Evolutionary conservation across 2,797 vertebrate species (phyloP).

Genomic region (Momotus momota): DNA sequence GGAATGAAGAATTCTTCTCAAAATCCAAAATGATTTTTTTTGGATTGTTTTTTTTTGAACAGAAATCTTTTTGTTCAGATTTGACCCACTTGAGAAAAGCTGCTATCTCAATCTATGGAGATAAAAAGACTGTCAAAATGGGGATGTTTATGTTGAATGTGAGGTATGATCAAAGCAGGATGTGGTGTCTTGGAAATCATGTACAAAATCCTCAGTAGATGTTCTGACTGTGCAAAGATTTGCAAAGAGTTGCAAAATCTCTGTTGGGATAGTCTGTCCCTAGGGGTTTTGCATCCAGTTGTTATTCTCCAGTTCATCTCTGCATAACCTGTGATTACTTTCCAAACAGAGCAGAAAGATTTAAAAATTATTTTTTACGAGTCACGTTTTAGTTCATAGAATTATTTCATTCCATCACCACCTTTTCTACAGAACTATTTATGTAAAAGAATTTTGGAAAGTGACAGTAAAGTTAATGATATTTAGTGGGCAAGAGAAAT

Average conservation of each 20-base stretch:
- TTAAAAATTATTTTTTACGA: too few relatives aligned
- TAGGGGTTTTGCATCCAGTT: too few relatives aligned
- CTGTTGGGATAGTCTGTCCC: too few relatives aligned
- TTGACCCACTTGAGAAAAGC: neutral
- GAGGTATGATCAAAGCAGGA: neutral
- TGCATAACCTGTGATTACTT: too few relatives aligned
- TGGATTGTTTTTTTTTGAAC: neutral
- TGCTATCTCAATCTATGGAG: neutral
- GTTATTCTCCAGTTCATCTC: too few relatives aligned
- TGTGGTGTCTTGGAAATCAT: neutral
- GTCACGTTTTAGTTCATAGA: too few relatives aligned
- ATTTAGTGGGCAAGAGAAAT: too few relatives aligned
- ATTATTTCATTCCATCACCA: too few relatives aligned
- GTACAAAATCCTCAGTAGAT: neutral
- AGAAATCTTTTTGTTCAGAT: neutral
- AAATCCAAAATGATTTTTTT: neutral
- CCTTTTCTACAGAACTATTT: too few relatives aligned
- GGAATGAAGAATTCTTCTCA: neutral
- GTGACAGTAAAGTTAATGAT: too few relatives aligned
- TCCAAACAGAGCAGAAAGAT: too few relatives aligned
- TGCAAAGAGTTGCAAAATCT: neutral
- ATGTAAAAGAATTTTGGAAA: too few relatives aligned
- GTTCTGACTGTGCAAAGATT: neutral
- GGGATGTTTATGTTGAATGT: neutral
- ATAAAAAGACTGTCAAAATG: neutral